Evolutionary conservation across 2,888 invertebrate species (phyloP).

Genomic region (Nephrocerus scutellatus): DNA sequence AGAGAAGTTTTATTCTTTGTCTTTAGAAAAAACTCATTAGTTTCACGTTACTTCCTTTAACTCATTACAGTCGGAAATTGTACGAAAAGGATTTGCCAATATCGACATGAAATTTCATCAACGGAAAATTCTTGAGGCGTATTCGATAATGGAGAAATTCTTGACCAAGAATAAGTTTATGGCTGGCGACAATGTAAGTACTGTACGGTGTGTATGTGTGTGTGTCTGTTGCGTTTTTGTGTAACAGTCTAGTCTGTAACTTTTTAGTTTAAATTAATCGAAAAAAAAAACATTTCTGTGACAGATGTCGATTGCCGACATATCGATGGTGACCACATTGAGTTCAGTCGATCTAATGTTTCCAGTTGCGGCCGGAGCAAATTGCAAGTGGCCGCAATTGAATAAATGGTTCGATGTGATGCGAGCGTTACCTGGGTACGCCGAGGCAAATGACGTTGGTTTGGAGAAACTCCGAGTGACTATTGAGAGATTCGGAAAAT

Average conservation of each 20-base stretch:
- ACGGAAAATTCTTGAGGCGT: constrained; percentile 43
- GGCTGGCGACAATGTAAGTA: constrained; percentile 42
- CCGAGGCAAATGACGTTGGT: constrained; percentile 33
- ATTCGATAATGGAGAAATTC: constrained; percentile 43
- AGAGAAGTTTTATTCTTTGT: too few relatives aligned
- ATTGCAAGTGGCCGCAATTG: constrained; percentile 41
- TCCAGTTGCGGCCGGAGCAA: constrained; percentile 36
- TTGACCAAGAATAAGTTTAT: constrained; percentile 38
- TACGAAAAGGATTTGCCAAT: constrained; percentile 33
- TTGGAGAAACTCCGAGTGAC: constrained; percentile 32
- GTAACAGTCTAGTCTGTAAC: constrained; percentile 1
- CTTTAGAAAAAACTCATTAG: too few relatives aligned
- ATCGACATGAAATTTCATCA: constrained; percentile 36
- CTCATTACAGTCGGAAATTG: constrained; percentile 36
- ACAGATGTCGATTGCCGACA: constrained; percentile 47
- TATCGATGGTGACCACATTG: constrained; percentile 46
- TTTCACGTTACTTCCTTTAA: not conserved
- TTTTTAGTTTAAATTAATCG: constrained; percentile 10
- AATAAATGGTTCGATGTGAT: constrained; percentile 36
- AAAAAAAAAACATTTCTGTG: too few relatives aligned
- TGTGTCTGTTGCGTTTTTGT: not conserved
- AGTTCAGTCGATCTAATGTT: constrained; percentile 47
- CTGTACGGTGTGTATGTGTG: too few relatives aligned
- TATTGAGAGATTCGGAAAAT: constrained; percentile 35
- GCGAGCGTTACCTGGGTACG: constrained; percentile 35